These are phyloP conservation scores for Nylanderia fulva DNA, from an alignment of 1,140 invertebrate genomes.

Conservation along the genomic window DNA sequence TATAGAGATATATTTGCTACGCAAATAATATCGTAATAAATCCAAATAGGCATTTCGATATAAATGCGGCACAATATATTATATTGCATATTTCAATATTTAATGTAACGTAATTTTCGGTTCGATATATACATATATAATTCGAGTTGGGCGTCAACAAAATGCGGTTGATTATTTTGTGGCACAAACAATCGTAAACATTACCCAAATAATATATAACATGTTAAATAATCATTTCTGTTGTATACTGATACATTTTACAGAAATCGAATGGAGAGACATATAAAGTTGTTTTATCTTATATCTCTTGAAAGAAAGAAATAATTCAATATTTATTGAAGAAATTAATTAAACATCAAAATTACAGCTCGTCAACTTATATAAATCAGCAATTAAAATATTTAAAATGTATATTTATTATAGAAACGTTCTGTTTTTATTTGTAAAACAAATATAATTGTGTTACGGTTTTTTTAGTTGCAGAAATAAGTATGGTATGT, in stretches of 20 bases:
- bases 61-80: background rate
- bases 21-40: background rate
- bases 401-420: background rate
- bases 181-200: background rate
- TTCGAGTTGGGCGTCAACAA: background rate
- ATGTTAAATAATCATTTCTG: background rate
- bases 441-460: background rate
- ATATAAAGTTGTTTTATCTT: background rate
- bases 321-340: too few relatives aligned
- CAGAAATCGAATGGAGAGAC: background rate
- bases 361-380: background rate
- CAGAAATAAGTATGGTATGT: background rate
- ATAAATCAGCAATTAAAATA: background rate
- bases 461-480: background rate
- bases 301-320: background rate
- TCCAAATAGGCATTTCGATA: background rate
- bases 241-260: background rate
- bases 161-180: background rate
- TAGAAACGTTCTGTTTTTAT: too few relatives aligned
- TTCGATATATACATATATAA: background rate
- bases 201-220: background rate
- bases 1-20: background rate
- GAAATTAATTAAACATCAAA: too few relatives aligned
- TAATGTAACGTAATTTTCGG: background rate
- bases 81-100: background rate